Evolutionary conservation across 1,140 invertebrate genomes (phyloP).

Genomic region (Tribolium madens): DNA sequence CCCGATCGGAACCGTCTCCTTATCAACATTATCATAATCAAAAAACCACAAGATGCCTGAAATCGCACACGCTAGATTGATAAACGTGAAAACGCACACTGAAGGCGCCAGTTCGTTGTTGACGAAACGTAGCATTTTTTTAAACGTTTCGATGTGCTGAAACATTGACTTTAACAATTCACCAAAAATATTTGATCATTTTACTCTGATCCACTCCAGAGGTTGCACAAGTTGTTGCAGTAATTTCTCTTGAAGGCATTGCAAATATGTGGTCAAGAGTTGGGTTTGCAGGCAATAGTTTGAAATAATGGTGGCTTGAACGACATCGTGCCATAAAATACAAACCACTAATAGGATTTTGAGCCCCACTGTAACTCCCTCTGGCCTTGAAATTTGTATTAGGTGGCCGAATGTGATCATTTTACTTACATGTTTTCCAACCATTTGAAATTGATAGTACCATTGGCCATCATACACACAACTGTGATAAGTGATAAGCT

Average conservation of each 20-base stretch:
- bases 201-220: conserved; percentile 82
- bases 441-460: conserved; percentile 75
- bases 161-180: too few relatives aligned
- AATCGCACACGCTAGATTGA: conserved; percentile 78
- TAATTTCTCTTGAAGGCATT: conserved; percentile 77
- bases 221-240: conserved; percentile 77
- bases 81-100: conserved; percentile 79
- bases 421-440: conserved; percentile 67
- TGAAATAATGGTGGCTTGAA: conserved; percentile 81
- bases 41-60: conserved; percentile 77
- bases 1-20: conserved; percentile 69
- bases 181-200: too few relatives aligned
- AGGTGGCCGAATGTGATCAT: neutral
- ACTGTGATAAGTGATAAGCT: conserved; percentile 74
- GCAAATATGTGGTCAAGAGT: conserved; percentile 77
- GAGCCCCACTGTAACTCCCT: conserved; percentile 66
- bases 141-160: conserved; percentile 75
- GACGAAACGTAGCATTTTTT: conserved; percentile 79
- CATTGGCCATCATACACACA: conserved; percentile 75
- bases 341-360: conserved; percentile 76
- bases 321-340: conserved; percentile 81
- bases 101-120: conserved; percentile 80
- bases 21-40: conserved; percentile 70
- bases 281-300: conserved; percentile 86
- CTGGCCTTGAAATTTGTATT: conserved; percentile 63